These are phyloP conservation scores for Leucoptera coffeella DNA, from an alignment of 2,888 invertebrate genomes.

Conservation along the genomic window DNA sequence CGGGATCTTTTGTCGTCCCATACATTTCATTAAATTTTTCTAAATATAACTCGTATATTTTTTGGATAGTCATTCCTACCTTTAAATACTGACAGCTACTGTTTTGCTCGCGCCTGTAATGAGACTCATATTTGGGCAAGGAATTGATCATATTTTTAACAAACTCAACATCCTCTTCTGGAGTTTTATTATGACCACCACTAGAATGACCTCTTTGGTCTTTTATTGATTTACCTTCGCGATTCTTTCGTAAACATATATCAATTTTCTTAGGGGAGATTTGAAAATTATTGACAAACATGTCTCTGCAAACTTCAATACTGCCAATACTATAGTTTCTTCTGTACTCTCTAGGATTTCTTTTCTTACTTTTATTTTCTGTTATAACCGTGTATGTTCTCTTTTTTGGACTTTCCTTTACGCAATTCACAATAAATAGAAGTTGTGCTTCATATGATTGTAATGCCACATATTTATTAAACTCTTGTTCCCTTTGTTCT, in stretches of 20 bases:
- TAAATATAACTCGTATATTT: conserved; percentile 1
- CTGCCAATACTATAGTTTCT: not conserved
- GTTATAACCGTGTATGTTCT: not conserved
- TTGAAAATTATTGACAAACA: conserved; percentile 1
- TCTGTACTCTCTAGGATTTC: not conserved
- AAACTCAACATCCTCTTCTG: not conserved
- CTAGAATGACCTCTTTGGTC: conserved; percentile 1
- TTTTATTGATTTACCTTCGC: not conserved
- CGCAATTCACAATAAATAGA: not conserved
- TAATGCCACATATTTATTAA: not conserved
- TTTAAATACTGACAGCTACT: conserved; percentile 1
- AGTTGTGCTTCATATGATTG: not conserved
- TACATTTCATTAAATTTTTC: not conserved
- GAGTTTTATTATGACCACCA: conserved; percentile 1
- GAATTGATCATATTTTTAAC: conserved; percentile 2
- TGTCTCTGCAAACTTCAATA: conserved; percentile 1
- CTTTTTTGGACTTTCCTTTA: not conserved
- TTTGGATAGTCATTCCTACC: conserved; percentile 1
- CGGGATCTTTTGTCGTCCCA: conserved; percentile 1
- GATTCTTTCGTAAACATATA: conserved; percentile 1
- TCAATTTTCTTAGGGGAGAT: not conserved
- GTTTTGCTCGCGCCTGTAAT: conserved; percentile 3
- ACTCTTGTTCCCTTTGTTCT: not conserved
- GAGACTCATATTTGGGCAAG: conserved; percentile 3
- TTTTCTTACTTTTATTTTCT: not conserved